These are phyloP conservation scores for Petrolisthes manimaculis DNA, from an alignment of 2,888 invertebrate genomes.

Conservation along the genomic window DNA sequence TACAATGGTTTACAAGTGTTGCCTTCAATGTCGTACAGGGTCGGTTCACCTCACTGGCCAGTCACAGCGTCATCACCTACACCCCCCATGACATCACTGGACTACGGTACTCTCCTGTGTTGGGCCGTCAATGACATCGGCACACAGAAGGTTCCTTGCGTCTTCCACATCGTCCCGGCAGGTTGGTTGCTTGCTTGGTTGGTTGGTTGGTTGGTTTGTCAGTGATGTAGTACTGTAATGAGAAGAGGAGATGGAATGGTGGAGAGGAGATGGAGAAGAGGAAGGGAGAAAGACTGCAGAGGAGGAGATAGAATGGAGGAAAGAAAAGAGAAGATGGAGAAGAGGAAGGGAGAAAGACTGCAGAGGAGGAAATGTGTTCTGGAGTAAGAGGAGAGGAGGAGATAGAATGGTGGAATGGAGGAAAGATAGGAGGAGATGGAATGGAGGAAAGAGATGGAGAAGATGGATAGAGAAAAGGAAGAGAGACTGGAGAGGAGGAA, in stretches of 20 bases:
- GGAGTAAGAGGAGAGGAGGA: too few relatives aligned
- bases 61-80: conserved; percentile 60
- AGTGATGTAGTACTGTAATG: background rate
- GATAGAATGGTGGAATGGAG: background rate
- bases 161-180: conserved; percentile 61
- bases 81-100: conserved; percentile 57
- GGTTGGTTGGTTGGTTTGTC: too few relatives aligned
- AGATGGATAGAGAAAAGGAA: background rate
- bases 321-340: background rate
- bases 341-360: background rate
- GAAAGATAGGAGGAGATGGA: background rate
- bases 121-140: conserved; percentile 59
- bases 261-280: background rate
- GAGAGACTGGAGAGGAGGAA: background rate
- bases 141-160: conserved; percentile 54
- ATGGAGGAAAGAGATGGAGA: background rate
- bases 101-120: conserved; percentile 61
- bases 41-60: conserved; percentile 70
- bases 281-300: background rate
- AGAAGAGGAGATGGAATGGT: background rate
- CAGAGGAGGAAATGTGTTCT: background rate
- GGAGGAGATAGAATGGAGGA: too few relatives aligned
- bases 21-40: conserved; percentile 70
- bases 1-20: background rate
- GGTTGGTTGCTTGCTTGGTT: conserved; percentile 17